These are phyloP conservation scores for Aurelia aurita complex sp. Pacific DNA, from an alignment of 30 jellyfish, hydroid and myxozoan species.

Conservation along the genomic window DNA sequence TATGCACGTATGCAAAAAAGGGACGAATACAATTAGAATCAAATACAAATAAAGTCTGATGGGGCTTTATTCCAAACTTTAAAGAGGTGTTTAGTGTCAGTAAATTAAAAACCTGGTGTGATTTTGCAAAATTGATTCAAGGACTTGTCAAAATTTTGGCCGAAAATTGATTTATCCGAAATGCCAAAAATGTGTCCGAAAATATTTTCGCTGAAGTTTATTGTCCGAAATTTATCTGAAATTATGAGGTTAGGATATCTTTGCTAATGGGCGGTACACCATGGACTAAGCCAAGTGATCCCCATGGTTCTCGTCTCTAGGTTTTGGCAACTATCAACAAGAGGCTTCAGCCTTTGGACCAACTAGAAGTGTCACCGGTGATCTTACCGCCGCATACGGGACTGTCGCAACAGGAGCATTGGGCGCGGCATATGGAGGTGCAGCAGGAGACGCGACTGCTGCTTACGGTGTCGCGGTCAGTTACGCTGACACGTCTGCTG, in stretches of 20 bases:
- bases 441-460: conserved; percentile 60
- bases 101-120: too few relatives aligned
- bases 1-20: too few relatives aligned
- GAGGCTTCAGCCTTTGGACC: conserved; percentile 84
- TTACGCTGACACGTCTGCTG: conserved; percentile 45
- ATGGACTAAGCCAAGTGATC: background rate
- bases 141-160: too few relatives aligned
- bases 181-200: too few relatives aligned
- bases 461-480: conserved; percentile 70
- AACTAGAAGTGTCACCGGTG: conserved; percentile 58
- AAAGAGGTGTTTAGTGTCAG: too few relatives aligned
- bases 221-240: too few relatives aligned
- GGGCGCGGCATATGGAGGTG: conserved; percentile 67
- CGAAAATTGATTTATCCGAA: too few relatives aligned
- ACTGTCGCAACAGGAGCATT: conserved; percentile 61
- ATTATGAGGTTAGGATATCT: background rate
- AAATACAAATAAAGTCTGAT: too few relatives aligned
- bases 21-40: too few relatives aligned
- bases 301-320: conserved; percentile 60
- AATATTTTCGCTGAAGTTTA: too few relatives aligned
- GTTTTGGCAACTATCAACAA: conserved; percentile 83
- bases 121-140: too few relatives aligned
- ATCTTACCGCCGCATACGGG: conserved; percentile 47
- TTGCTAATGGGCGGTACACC: background rate
- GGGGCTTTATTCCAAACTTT: too few relatives aligned